Base-by-base conservation (phyloP, 2,797 vertebrate species). In the Pseudochromis fuscus region DNA sequence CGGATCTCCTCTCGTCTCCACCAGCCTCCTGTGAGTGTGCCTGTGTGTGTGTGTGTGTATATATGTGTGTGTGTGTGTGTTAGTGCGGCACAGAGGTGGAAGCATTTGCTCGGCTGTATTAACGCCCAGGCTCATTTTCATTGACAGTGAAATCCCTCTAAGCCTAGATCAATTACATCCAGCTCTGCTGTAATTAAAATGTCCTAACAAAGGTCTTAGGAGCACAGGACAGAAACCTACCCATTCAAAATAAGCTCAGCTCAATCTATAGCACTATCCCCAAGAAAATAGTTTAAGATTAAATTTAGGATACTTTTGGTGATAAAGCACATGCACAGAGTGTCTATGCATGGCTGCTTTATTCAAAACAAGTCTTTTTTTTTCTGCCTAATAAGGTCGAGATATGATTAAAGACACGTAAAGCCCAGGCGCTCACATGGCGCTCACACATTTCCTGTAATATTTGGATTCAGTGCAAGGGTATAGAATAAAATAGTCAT, bases 101-200 rank as follows among this genome's bases (percentile, higher is more conserved):
- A 83, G 89, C 87, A 0, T 90, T 89, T 75, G 82, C 79, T 82
- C 30, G 83, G 85, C 88, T 86, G 89, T 87, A 91, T 93, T 92
- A 93, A 89, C 91, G 77, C 84, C 90, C 75, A 61, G 91, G 78
- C 88, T 88, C 83, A 83, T 86, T 88, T 87, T 90, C 89, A 89
- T 87, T 90, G 93, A 91, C 89, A 88, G 89, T 89, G 85, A 92
- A 92, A 92, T 93, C 92, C 92, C 89, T 90, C 84, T 92, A 91
- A 94, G 91, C 93, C 88, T 58, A 87, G 91, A 94, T 93, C 92
- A 93, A 94, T 93, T 94, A 91, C 91, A 90, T 69, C 84, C 87
- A 75, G 91, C 91, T 91, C 88, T 85, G 91, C 87, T 91, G 92
- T 93, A 93, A 95, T 94, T 94, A 93, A 93, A 94, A 94, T 81